Percentiles rank a stretch among this genome's conserved stretches.
Conservation (phyloP, 1,140 invertebrate species). For the Apolygus lucorum region DNA sequence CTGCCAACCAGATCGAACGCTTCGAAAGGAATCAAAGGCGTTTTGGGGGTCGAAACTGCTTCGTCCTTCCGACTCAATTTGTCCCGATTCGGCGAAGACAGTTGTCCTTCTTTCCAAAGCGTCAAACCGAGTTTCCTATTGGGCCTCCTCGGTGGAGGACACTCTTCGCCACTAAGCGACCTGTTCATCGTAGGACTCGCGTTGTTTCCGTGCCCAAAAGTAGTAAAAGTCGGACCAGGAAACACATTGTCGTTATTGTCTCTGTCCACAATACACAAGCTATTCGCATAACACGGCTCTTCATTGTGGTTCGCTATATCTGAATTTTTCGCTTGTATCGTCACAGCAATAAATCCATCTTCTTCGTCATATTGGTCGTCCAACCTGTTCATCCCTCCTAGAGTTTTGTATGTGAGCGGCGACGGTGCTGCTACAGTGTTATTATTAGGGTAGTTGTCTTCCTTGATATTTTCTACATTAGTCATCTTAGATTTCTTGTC, state of each 20-base stretch:
- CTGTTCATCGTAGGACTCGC: not conserved
- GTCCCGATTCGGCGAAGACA: not conserved
- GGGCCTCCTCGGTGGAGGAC: not conserved
- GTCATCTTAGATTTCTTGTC: conserved; percentile 29
- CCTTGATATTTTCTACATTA: conserved; percentile 1
- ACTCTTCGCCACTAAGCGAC: not conserved
- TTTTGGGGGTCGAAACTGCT: conserved; percentile 34
- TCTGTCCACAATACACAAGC: not conserved
- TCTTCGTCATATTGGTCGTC: not conserved
- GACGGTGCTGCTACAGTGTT: not conserved
- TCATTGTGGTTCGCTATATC: not conserved
- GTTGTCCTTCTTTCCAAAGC: conserved; percentile 18
- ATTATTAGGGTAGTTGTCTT: no score
- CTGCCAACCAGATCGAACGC: conserved; percentile 43
- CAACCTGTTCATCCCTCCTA: not conserved
- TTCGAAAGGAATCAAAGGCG: conserved; percentile 40
- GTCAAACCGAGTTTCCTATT: conserved; percentile 11
- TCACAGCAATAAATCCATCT: not conserved
- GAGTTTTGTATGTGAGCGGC: not conserved
- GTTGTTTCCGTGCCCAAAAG: not conserved
- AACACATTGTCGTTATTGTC: conserved; percentile 6
- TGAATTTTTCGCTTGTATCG: not conserved
- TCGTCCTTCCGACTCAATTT: conserved; percentile 18
- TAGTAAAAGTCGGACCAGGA: not conserved
- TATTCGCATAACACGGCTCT: not conserved